Conservation (phyloP, 2,888 invertebrate species). For the Choristoneura rosaceana region DNA sequence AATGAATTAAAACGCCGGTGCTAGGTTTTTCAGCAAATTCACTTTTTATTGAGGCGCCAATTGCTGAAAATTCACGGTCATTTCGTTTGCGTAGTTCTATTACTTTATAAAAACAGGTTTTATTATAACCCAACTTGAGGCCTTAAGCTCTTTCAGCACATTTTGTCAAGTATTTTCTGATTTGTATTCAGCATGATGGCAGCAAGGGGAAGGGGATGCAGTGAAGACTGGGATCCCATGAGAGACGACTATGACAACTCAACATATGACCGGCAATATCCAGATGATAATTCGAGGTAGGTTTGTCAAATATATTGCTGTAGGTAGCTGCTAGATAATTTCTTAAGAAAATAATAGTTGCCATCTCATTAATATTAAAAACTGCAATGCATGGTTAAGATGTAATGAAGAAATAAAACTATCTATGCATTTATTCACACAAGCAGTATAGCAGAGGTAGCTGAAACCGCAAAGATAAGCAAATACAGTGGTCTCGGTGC, state of each 20-base stretch:
- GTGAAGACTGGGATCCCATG: conserved; percentile 62
- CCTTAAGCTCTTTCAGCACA: neutral
- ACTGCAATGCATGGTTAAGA: no score
- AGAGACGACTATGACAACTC: conserved; percentile 62
- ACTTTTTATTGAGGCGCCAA: neutral
- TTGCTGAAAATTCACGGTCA: neutral
- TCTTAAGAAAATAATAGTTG: no score
- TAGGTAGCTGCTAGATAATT: no score
- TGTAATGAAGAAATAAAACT: no score
- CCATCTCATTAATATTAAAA: no score
- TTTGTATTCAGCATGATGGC: conserved; percentile 53
- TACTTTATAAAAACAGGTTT: neutral
- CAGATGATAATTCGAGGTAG: conserved; percentile 61
- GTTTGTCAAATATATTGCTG: conserved; percentile 14
- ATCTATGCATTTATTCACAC: no score
- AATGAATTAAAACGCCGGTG: neutral
- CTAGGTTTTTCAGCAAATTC: neutral
- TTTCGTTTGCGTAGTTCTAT: neutral
- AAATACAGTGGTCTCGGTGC: no score
- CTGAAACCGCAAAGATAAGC: no score
- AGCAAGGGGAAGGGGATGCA: conserved; percentile 48
- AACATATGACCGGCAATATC: conserved; percentile 60
- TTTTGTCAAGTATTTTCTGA: neutral
- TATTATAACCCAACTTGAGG: neutral
- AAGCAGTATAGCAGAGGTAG: no score